These are phyloP conservation scores for Trissoscelio sp. DNA, from an alignment of 2,888 invertebrate genomes.

Conservation along the genomic window DNA sequence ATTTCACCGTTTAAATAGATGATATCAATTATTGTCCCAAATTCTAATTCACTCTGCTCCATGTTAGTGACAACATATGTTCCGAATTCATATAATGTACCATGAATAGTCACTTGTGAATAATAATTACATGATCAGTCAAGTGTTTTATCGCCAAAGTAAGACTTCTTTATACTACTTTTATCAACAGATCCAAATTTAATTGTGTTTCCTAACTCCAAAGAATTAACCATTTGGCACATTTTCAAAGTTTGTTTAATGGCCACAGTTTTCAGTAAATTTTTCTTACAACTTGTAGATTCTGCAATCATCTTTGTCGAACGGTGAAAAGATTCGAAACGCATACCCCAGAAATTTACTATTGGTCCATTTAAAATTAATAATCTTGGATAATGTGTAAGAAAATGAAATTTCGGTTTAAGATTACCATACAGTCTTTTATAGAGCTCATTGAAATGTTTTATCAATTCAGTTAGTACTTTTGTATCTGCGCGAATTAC, in stretches of 20 bases:
- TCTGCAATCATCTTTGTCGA: not conserved
- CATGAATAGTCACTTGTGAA: not conserved
- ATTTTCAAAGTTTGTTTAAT: constrained; percentile 29
- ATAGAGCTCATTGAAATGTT: constrained; percentile 16
- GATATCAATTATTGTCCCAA: constrained; percentile 12
- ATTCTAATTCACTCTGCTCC: constrained; percentile 27
- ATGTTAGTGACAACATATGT: constrained; percentile 18
- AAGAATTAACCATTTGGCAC: constrained; percentile 21
- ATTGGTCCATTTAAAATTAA: constrained; percentile 20
- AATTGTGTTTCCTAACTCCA: not conserved
- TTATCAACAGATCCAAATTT: not conserved
- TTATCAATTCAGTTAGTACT: not conserved
- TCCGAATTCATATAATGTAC: not conserved
- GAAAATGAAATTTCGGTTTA: constrained; percentile 42
- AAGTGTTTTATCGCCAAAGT: not conserved
- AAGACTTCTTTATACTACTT: not conserved
- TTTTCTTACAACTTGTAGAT: constrained; percentile 27
- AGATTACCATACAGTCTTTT: constrained; percentile 7
- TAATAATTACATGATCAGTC: constrained; percentile 8
- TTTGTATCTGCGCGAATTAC: constrained; percentile 15
- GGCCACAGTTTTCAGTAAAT: constrained; percentile 21
- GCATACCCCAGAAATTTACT: constrained; percentile 24
- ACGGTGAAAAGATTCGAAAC: constrained; percentile 35
- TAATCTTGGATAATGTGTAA: constrained; percentile 32
- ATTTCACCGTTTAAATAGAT: constrained; percentile 4